phyloP scores from a whole-genome alignment of 2,113 vertebrate species.

The Tonatia bakeri region DNA sequence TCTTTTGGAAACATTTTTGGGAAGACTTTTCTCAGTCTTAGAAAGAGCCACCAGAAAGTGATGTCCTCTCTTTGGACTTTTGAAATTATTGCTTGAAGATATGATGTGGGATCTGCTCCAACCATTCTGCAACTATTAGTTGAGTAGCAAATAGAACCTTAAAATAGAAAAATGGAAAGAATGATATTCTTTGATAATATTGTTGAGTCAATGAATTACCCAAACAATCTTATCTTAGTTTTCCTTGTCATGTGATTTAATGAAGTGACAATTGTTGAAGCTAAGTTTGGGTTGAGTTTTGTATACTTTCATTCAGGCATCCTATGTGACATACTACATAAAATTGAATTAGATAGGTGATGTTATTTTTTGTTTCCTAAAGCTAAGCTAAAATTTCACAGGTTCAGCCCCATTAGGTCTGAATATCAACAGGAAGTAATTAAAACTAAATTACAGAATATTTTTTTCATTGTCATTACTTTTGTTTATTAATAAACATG shows the following conservation, averaged over 20 bases:
- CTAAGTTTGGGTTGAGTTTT: neutral
- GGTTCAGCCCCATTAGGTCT: neutral
- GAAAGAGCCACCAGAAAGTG: neutral
- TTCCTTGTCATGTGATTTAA: conserved; percentile 1
- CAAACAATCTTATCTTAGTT: neutral
- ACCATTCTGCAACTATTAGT: neutral
- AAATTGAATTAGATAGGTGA: neutral
- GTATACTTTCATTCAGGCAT: neutral
- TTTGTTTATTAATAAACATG: neutral
- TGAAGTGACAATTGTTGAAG: neutral
- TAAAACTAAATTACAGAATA: neutral
- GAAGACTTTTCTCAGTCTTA: conserved; percentile 11
- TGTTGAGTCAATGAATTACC: neutral
- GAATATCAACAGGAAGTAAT: neutral
- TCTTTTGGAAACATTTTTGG: neutral
- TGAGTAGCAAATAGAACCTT: neutral
- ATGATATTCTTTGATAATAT: neutral
- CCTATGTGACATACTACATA: neutral
- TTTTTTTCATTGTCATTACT: neutral
- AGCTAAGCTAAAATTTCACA: neutral
- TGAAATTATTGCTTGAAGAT: neutral
- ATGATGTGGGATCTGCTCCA: neutral
- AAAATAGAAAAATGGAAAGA: neutral
- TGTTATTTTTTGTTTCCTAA: neutral
- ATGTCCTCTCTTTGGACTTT: conserved; percentile 17